Evolutionary conservation across 1,140 invertebrate genomes (phyloP).

Genomic region (Gryon sp.): DNA sequence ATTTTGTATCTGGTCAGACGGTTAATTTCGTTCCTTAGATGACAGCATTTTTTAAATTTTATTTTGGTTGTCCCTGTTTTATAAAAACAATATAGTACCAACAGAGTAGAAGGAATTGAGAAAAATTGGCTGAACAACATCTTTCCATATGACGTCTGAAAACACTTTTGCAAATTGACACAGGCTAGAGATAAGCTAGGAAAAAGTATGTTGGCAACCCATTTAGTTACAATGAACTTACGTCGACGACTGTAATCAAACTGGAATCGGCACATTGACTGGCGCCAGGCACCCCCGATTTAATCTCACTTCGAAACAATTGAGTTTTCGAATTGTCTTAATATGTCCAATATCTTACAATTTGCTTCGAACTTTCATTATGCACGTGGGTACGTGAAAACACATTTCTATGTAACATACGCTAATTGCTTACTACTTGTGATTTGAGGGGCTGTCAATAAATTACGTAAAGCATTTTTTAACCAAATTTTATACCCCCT

Average conservation of each 20-base stretch:
- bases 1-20: too few relatives aligned
- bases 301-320: slow-evolving; percentile 63
- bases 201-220: slow-evolving; percentile 62
- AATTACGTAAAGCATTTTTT: not conserved
- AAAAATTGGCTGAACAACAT: slow-evolving; percentile 12
- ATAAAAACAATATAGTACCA: not conserved
- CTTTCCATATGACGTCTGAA: slow-evolving; percentile 31
- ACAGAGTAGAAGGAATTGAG: slow-evolving; percentile 4
- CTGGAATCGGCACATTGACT: slow-evolving; percentile 42
- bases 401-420: slow-evolving; percentile 27
- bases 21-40: too few relatives aligned
- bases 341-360: slow-evolving; percentile 53
- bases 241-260: slow-evolving; percentile 60
- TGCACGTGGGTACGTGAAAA: slow-evolving; percentile 38
- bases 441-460: too few relatives aligned
- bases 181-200: slow-evolving; percentile 53
- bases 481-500: too few relatives aligned
- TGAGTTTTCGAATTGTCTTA: slow-evolving; percentile 40
- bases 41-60: not conserved
- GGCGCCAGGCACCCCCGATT: slow-evolving; percentile 55
- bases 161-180: slow-evolving; percentile 63
- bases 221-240: slow-evolving; percentile 65
- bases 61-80: not conserved
- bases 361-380: slow-evolving; percentile 51
- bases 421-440: slow-evolving; percentile 15